Percentiles rank a stretch among this genome's conserved stretches.
These are phyloP conservation scores for Eulemur macaco DNA, from an alignment of 2,113 vertebrate species.

Conservation along the genomic window DNA sequence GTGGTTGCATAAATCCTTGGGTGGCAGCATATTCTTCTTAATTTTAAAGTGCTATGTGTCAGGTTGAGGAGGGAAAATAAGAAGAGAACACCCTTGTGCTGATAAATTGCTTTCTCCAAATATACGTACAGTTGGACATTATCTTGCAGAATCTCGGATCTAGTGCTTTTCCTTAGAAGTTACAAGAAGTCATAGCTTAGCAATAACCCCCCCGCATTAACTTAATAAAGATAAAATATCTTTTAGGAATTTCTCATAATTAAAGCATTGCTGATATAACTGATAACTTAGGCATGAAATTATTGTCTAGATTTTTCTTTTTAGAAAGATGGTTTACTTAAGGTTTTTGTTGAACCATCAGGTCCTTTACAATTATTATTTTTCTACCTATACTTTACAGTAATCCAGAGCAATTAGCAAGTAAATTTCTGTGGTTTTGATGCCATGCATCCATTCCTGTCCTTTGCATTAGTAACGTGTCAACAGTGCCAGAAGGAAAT, in stretches of 20 bases:
- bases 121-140: background rate
- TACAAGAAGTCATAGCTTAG: background rate
- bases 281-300: slow-evolving; percentile 13
- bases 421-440: background rate
- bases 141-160: background rate
- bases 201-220: background rate
- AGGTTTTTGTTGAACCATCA: background rate
- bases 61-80: slow-evolving; percentile 53
- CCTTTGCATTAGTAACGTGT: background rate
- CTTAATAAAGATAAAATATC: background rate
- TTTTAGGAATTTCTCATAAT: background rate
- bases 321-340: background rate
- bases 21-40: slow-evolving; percentile 55
- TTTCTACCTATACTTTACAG: background rate
- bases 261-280: background rate
- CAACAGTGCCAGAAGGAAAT: background rate
- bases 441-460: background rate
- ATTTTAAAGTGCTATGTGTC: slow-evolving; percentile 50
- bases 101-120: slow-evolving; percentile 39
- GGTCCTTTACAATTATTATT: background rate
- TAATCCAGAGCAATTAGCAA: background rate
- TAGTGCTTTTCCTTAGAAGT: background rate
- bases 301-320: slow-evolving; percentile 29
- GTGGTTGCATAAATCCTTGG: slow-evolving; percentile 9
- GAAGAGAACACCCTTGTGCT: slow-evolving; percentile 31